These are phyloP conservation scores for Zeugodacus cucurbitae DNA, from an alignment of 1,140 invertebrate species.

Conservation along the genomic window DNA sequence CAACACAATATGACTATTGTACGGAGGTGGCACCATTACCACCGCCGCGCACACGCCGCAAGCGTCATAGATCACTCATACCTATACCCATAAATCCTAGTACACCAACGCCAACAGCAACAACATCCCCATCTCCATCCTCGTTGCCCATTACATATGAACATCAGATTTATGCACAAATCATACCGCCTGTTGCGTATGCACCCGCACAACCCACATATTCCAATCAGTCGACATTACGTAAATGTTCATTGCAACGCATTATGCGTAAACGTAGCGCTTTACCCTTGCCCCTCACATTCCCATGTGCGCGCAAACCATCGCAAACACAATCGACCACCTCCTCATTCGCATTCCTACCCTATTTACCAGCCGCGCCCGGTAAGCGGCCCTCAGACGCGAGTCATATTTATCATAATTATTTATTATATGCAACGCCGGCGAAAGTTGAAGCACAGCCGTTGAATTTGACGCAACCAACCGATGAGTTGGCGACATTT, in stretches of 20 bases:
- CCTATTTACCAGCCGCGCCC: constrained; percentile 54
- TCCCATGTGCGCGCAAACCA: constrained; percentile 49
- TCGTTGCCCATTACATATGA: constrained; percentile 53
- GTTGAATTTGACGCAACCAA: background rate
- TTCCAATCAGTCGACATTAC: constrained; percentile 60
- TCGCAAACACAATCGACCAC: constrained; percentile 61
- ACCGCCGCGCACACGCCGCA: constrained; percentile 48
- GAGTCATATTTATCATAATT: constrained; percentile 63
- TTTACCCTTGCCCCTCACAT: constrained; percentile 19
- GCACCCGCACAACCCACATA: constrained; percentile 51
- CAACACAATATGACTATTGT: background rate
- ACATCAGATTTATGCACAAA: constrained; percentile 56
- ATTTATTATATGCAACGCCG: constrained; percentile 55
- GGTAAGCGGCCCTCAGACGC: constrained; percentile 62
- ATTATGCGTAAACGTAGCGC: constrained; percentile 40
- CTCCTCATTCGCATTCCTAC: constrained; percentile 62
- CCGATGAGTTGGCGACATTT: constrained; percentile 53
- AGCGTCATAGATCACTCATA: constrained; percentile 54
- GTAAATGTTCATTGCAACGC: constrained; percentile 43
- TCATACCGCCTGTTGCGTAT: constrained; percentile 51
- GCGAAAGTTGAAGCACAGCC: constrained; percentile 34
- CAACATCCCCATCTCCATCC: background rate
- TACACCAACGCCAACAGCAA: constrained; percentile 28
- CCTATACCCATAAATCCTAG: constrained; percentile 51
- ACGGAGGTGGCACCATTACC: constrained; percentile 33